These are phyloP conservation scores for Metellina segmentata DNA, from an alignment of 2,888 invertebrate species.

Conservation along the genomic window DNA sequence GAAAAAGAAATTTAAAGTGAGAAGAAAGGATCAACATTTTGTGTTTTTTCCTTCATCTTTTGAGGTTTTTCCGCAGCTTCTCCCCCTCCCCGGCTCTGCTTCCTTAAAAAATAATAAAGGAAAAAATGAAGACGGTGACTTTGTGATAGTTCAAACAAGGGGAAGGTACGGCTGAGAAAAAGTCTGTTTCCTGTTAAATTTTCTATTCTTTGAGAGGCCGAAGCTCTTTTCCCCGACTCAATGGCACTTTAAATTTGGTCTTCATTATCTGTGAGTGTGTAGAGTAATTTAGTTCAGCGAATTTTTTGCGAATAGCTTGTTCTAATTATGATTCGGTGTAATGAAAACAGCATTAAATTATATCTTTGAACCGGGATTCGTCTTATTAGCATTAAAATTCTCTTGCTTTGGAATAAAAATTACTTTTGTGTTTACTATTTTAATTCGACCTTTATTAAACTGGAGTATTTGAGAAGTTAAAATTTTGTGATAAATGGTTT, in stretches of 20 bases:
- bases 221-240: conserved; percentile 14
- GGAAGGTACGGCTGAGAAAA: conserved; percentile 13
- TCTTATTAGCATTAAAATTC: too few relatives aligned
- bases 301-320: neutral
- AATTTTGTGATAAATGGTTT: too few relatives aligned
- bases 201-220: conserved; percentile 37
- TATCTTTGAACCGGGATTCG: too few relatives aligned
- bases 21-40: conserved; percentile 72
- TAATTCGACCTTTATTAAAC: too few relatives aligned
- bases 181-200: conserved; percentile 46
- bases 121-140: conserved; percentile 52
- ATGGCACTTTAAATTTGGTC: conserved; percentile 12
- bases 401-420: too few relatives aligned
- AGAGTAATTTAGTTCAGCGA: neutral
- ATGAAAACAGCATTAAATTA: neutral
- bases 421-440: too few relatives aligned
- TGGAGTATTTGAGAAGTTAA: too few relatives aligned
- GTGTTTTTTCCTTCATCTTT: conserved; percentile 44
- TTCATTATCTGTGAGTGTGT: neutral
- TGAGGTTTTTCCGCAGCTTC: conserved; percentile 39
- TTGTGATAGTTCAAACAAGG: conserved; percentile 50
- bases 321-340: neutral
- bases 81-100: neutral
- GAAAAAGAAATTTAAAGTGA: conserved; percentile 71
- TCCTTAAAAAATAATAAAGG: conserved; percentile 27